Evolutionary conservation across 2,797 vertebrate species (phyloP), one percentile per base, ranked within the genome.

Genomic region (Acrossocheilus wenchowensis): DNA sequence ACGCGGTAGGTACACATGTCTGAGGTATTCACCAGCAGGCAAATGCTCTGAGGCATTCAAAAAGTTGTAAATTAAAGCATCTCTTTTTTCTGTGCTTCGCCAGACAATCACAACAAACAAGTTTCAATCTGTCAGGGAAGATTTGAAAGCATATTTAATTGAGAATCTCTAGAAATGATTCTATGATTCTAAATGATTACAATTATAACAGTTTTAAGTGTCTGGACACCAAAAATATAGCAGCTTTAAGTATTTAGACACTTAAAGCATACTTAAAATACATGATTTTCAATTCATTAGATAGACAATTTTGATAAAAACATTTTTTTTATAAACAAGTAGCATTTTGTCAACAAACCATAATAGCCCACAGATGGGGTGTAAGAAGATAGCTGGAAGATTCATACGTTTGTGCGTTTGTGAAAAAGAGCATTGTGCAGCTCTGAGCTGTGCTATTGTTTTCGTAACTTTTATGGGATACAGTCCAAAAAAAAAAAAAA

Each of bases 401-500:
- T 30, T 26, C 23, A 68, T 52, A 48, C 36, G 43, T 14, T 41
- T 26, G 54, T 85, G 36, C 6, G 2, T 66, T 57, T 84, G 87
- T 88, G 81, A 69, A 50, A 83, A 80, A 57, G 50, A 60, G 90
- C 91, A 92, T 93, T 93, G 93, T 94, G 94, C 90, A 91, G 91
- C 92, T 89, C 90, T 94, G 93, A 95, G 92, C 91, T 92, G 92
- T 91, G 83, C 94, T 91, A 94, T 95, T 95, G 94, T 95, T 91
- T 91, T 60, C 75, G 50, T 4, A 89, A 88, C 75, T 57, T 87
- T 77, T 82, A 88, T 66, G 30, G 88, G 30, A 92, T 87, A 68
- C 34, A 86, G 84, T 86, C 82, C 48, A 87, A 81, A 83, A 83
- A 82, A 87, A 86, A 30, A 30, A 30, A 57, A 87, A 81, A 83